phyloP scores from a whole-genome alignment of 2,888 invertebrate genomes.

The Melanchra persicariae region DNA sequence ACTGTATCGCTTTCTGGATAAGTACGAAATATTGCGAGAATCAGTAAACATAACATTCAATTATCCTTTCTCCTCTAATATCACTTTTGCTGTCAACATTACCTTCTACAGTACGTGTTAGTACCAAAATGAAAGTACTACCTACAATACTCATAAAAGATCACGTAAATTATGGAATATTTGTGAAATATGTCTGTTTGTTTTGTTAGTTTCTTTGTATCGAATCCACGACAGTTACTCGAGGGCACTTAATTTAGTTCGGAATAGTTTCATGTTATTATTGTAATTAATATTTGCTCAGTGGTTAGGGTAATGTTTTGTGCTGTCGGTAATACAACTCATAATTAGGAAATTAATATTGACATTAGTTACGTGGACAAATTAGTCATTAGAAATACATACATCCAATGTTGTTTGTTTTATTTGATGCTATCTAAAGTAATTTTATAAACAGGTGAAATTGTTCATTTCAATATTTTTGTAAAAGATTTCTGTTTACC shows the following conservation, averaged over 20 bases:
- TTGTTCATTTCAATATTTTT: no score
- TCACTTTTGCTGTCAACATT: constrained; percentile 15
- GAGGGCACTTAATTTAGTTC: constrained; percentile 38
- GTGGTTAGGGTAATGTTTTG: neutral
- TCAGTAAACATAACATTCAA: neutral
- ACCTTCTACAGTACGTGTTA: constrained; percentile 36
- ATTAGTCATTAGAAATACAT: neutral
- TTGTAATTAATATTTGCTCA: constrained; percentile 24
- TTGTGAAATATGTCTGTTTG: constrained; percentile 77
- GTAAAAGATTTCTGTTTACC: no score
- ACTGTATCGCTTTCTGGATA: no score
- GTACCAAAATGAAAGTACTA: constrained; percentile 60
- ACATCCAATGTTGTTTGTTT: neutral
- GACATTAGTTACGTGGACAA: neutral
- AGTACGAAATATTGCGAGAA: neutral
- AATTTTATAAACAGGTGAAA: no score
- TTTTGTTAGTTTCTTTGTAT: constrained; percentile 61
- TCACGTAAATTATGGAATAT: constrained; percentile 74
- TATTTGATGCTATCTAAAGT: neutral
- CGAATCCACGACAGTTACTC: constrained; percentile 67
- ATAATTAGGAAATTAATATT: neutral
- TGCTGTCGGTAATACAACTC: neutral
- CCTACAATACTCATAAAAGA: constrained; percentile 75
- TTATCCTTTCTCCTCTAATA: neutral
- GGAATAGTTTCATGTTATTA: constrained; percentile 17